These are phyloP conservation scores for Hyperoplus lanceolatus DNA, from an alignment of 2,797 vertebrate species.

Conservation along the genomic window DNA sequence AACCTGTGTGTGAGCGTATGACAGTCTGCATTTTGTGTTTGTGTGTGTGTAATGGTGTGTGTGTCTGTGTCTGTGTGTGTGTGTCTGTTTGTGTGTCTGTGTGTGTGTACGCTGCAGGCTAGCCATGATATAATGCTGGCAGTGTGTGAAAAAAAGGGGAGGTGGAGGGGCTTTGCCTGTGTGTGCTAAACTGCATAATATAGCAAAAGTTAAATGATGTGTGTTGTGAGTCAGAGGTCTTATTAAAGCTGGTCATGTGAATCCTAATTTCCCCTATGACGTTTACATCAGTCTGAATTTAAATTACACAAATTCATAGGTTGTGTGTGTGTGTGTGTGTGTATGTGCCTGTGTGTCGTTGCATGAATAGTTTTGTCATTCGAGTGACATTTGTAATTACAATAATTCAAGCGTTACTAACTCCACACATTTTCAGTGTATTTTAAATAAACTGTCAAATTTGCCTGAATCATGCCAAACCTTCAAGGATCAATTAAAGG, in stretches of 20 bases:
- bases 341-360: background rate
- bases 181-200: conserved; percentile 25
- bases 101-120: conserved; percentile 36
- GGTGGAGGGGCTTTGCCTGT: background rate
- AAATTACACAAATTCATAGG: conserved; percentile 32
- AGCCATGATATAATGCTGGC: conserved; percentile 44
- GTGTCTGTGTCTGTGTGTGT: conserved; percentile 30
- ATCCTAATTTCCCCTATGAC: conserved; percentile 44
- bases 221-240: conserved; percentile 8
- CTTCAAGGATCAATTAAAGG: background rate
- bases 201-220: conserved; percentile 16
- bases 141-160: conserved; percentile 8
- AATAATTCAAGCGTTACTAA: conserved; percentile 35
- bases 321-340: background rate
- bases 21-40: conserved; percentile 21
- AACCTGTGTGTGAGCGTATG: conserved; percentile 35
- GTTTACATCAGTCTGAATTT: conserved; percentile 42
- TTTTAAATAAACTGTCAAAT: conserved; percentile 24
- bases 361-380: background rate
- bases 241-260: conserved; percentile 57
- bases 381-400: conserved; percentile 32
- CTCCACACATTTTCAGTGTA: background rate
- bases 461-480: conserved; percentile 9
- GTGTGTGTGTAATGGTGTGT: conserved; percentile 12
- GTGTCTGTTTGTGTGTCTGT: conserved; percentile 10